These are phyloP conservation scores for Phaenicophaeus curvirostris DNA, from an alignment of 2,797 vertebrate species.

Conservation along the genomic window DNA sequence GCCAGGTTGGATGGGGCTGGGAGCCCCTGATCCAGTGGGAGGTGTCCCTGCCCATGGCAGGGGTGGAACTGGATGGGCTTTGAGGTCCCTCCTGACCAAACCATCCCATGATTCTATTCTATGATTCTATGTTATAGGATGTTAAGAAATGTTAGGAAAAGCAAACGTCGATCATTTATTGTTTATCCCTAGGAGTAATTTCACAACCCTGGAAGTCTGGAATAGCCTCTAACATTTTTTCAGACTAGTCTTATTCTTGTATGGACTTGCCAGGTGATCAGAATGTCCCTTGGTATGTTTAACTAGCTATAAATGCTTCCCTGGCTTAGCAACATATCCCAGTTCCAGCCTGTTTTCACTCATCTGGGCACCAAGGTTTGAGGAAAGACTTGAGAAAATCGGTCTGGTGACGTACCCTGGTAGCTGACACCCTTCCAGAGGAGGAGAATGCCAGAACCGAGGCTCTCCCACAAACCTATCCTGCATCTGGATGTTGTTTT, in stretches of 20 bases:
- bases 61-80: no score
- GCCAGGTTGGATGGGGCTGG: no score
- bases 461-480: background rate
- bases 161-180: fast-evolving
- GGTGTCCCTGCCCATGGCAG: no score
- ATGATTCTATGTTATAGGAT: background rate
- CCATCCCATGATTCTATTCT: no score
- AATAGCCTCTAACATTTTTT: background rate
- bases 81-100: no score
- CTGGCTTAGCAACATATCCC: background rate
- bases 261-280: background rate
- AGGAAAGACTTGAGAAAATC: background rate
- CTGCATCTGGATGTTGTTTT: background rate
- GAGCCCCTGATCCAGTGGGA: no score
- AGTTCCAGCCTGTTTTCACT: background rate
- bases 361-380: background rate
- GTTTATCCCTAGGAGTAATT: background rate
- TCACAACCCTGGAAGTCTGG: background rate
- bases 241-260: background rate
- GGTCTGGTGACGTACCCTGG: background rate
- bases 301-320: fast-evolving
- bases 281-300: background rate
- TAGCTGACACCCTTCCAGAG: background rate
- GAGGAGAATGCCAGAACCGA: background rate
- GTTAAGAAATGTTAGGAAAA: background rate